Conservation (phyloP, 2,888 invertebrate species). For the Girardia tigrina region DNA sequence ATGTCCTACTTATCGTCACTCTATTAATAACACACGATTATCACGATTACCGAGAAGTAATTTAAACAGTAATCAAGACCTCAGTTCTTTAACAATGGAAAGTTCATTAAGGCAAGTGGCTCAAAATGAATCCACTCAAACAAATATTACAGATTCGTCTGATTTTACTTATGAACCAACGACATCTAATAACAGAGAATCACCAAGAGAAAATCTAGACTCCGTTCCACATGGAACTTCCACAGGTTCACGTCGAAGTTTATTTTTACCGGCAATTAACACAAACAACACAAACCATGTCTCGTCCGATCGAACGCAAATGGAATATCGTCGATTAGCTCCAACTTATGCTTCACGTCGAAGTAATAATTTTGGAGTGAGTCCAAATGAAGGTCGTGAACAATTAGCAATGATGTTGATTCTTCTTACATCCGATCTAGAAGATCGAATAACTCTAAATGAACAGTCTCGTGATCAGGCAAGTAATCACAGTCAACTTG, state of each 20-base stretch:
- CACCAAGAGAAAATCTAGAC: not conserved
- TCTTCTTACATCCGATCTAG: constrained; percentile 32
- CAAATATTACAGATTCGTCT: not conserved
- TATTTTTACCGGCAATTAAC: not conserved
- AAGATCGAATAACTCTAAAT: constrained; percentile 33
- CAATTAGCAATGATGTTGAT: constrained; percentile 36
- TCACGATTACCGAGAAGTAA: not conserved
- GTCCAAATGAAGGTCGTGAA: constrained; percentile 31
- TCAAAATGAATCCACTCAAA: not conserved
- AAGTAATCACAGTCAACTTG: not conserved
- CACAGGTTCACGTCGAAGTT: not conserved
- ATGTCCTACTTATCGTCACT: not conserved
- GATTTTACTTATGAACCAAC: not conserved
- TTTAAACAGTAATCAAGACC: not conserved
- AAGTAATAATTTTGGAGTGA: not conserved
- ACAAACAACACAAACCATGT: not conserved
- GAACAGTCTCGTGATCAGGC: constrained; percentile 6
- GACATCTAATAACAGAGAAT: not conserved
- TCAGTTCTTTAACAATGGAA: not conserved
- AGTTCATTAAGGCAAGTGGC: not conserved
- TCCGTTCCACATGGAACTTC: not conserved
- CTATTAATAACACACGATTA: not conserved
- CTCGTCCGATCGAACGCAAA: not conserved
- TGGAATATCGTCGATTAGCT: constrained; percentile 33
- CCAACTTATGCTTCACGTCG: constrained; percentile 27